Percentiles rank a stretch among this genome's conserved stretches.
Evolutionary conservation across 2,888 invertebrate species (phyloP).

Genomic region (Diploptera punctata): DNA sequence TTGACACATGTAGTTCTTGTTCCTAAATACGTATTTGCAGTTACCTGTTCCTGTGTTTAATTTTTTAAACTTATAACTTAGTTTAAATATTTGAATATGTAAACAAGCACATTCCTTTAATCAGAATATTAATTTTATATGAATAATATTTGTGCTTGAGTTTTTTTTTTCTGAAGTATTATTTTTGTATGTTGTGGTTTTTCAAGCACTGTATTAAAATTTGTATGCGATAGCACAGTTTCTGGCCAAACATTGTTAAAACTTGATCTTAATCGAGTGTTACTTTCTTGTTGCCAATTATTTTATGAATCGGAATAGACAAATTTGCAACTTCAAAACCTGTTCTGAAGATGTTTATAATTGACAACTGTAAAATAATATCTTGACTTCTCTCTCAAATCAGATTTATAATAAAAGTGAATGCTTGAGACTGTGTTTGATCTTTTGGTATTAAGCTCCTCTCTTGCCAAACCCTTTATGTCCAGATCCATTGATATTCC

Average conservation of each 20-base stretch:
- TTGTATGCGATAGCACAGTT: constrained; percentile 11
- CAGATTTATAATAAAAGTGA: constrained; percentile 16
- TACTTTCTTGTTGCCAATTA: constrained; percentile 27
- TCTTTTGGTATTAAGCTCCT: no score
- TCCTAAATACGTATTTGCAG: constrained; percentile 1
- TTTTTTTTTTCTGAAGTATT: not conserved
- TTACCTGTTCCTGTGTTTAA: not conserved
- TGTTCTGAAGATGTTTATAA: constrained; percentile 39
- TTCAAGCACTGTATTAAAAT: not conserved
- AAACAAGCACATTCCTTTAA: constrained; percentile 16
- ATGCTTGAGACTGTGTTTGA: no score
- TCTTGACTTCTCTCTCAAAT: not conserved
- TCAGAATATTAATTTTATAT: not conserved
- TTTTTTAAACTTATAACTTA: not conserved
- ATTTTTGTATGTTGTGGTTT: constrained; percentile 15
- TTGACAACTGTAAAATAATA: not conserved
- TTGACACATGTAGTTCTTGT: not conserved
- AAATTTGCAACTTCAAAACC: constrained; percentile 38
- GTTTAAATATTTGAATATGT: not conserved
- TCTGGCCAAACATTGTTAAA: constrained; percentile 4
- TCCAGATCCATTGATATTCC: no score
- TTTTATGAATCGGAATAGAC: constrained; percentile 36
- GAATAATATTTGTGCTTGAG: not conserved
- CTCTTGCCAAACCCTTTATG: no score
- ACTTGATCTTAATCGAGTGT: constrained; percentile 6